Evolutionary conservation across 92 coral and sea anemone genomes (phyloP), one percentile per base, ranked within the genome.

Genomic region (Zoanthus sociatus): DNA sequence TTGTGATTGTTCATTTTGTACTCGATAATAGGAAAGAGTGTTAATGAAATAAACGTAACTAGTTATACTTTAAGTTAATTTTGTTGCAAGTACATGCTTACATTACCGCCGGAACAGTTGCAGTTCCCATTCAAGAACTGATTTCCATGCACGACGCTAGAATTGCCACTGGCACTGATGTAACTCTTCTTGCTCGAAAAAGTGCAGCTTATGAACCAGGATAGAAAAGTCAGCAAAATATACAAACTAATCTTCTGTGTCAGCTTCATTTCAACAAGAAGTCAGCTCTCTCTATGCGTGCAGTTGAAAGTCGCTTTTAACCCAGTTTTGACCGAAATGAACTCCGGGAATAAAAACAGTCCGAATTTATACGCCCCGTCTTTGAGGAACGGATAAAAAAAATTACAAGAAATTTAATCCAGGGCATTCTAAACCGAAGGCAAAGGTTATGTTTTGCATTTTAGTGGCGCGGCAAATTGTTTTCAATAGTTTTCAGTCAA

Each of bases 371-470:
- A 68, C 48, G 47, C 60, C 60, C 85, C 85, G 48, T 30, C 74
- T 74, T 64, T 81, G 75, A 74, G 85, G 85, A 64, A 81, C 85
- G 55, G 85, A 81, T 73, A 77, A 77, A 50, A 77, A 50, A 54
- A 77, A 21, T 54, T 58, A 63, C 53, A 9, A 55, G 82, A 77
- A 77, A 81, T 66, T 81, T 54, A 81, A 81, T 81, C 85, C 85
- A 67, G 7, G 53, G 55, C 45, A 68, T 13, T 44, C 46, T 45
- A 32, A 66, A 81, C 44, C 74, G 46, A 81, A 81, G 85, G 33
- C 85, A 66, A 67, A 81, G 85, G 73, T 81, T 81, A 81, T 67
- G 64, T 45, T 50, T 7, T 81, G 45, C 13, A 48, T 81, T 32
- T 70, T 73, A 47, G 75, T 81, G 61, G 37, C 46, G 85, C 85